Percentiles rank a stretch among this genome's conserved stretches.
Evolutionary conservation across 2,113 vertebrate species (phyloP).

Genomic region (Tichodroma muraria): DNA sequence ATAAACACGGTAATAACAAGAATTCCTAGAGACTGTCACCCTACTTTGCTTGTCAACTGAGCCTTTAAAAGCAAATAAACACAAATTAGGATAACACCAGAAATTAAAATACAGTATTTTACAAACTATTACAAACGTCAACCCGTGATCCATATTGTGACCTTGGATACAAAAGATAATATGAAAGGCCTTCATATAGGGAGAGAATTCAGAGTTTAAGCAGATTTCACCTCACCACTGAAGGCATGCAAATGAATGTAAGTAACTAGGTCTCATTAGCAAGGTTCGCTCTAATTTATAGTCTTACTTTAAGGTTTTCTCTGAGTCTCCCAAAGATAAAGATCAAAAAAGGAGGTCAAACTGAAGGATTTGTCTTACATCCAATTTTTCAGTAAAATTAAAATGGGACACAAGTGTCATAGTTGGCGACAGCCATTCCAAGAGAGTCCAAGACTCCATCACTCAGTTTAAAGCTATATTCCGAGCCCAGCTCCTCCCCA

Average conservation of each 20-base stretch:
- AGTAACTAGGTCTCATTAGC: not conserved
- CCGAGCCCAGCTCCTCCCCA: not conserved
- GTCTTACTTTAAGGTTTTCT: not conserved
- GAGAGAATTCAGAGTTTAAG: not conserved
- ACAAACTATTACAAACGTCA: not conserved
- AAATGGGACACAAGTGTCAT: not conserved
- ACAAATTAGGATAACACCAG: not conserved
- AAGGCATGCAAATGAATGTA: not conserved
- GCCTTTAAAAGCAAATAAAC: not conserved
- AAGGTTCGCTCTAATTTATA: not conserved
- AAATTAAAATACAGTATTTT: not conserved
- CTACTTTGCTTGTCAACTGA: not conserved
- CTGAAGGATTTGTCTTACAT: not conserved
- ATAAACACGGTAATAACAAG: not conserved
- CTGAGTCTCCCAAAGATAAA: not conserved
- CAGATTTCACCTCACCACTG: not conserved
- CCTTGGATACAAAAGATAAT: not conserved
- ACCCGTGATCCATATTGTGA: not conserved
- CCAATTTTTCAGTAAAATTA: not conserved
- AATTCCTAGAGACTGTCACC: not conserved
- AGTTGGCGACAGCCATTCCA: not conserved
- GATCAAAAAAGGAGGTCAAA: not conserved
- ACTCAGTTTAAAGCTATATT: not conserved
- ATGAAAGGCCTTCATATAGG: not conserved
- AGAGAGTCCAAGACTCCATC: not conserved